Percentiles rank a stretch among this genome's conserved stretches.
Conservation (phyloP, 2,113 vertebrate species). For the Triplophysa dalaica region DNA sequence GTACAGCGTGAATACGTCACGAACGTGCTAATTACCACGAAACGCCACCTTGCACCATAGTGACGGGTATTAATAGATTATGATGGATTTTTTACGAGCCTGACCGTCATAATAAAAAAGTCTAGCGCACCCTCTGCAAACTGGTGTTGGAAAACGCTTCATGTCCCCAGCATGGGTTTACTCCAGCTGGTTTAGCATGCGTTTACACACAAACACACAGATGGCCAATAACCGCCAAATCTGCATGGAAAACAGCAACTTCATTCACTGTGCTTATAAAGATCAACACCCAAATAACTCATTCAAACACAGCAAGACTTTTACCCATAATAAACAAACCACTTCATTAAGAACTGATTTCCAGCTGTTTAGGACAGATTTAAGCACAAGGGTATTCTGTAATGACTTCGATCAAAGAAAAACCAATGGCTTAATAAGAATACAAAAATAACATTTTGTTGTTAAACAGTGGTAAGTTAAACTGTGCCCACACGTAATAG, state of each 20-base stretch:
- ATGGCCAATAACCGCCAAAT: conserved; percentile 50
- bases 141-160: background rate
- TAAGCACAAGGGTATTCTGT: background rate
- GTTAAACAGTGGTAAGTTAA: too few species aligned
- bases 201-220: background rate
- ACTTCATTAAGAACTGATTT: conserved; percentile 17
- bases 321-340: conserved; percentile 6
- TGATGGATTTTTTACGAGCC: too few species aligned
- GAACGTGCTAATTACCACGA: too few species aligned
- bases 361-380: conserved; percentile 3
- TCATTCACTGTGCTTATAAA: conserved; percentile 2
- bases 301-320: conserved; percentile 24
- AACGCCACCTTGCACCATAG: too few species aligned
- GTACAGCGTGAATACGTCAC: too few species aligned
- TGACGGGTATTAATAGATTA: too few species aligned
- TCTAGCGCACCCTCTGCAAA: background rate
- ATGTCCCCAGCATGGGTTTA: conserved; percentile 20
- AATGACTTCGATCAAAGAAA: too few species aligned
- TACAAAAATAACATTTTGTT: too few species aligned
- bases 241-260: background rate
- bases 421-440: too few species aligned
- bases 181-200: conserved; percentile 44
- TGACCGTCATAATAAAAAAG: too few species aligned
- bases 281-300: conserved; percentile 25
- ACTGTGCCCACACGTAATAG: too few species aligned